A percentile compares a stretch with the other conserved stretches of the same genome.
Conservation (phyloP, 2,888 invertebrate species). For the Lithophane ornitopus region DNA sequence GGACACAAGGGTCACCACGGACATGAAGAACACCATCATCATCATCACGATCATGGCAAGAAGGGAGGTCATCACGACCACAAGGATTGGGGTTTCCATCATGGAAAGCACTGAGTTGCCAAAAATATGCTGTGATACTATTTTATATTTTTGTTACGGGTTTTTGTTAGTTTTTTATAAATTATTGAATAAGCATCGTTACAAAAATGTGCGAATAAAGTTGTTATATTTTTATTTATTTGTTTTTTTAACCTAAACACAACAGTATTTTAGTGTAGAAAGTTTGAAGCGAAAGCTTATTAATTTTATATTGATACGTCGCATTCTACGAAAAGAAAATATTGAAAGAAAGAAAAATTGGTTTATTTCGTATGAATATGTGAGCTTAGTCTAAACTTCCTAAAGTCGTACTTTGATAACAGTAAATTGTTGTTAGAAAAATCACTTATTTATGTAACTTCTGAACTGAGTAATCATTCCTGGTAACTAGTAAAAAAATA, state of each 20-base stretch:
- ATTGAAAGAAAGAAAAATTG: too few relatives aligned
- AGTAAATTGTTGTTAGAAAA: neutral
- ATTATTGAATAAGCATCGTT: conserved; percentile 68
- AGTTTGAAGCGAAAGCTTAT: neutral
- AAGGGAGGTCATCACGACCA: conserved; percentile 87
- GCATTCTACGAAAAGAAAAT: too few relatives aligned
- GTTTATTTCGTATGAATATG: neutral
- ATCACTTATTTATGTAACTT: too few relatives aligned
- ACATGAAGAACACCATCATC: conserved; percentile 87
- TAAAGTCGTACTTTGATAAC: neutral
- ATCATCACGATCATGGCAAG: conserved; percentile 88
- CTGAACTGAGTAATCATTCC: neutral
- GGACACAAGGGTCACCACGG: conserved; percentile 89
- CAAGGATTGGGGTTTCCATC: conserved; percentile 87
- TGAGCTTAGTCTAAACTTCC: neutral
- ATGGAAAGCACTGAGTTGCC: conserved; percentile 85
- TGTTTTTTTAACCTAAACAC: conserved; percentile 13
- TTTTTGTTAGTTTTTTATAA: conserved; percentile 76
- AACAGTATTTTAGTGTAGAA: neutral
- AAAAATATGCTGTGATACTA: conserved; percentile 82
- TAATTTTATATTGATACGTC: neutral
- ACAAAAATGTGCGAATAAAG: conserved; percentile 61
- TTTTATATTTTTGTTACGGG: conserved; percentile 73
- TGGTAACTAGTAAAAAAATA: neutral
- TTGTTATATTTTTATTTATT: conserved; percentile 37